Evolutionary conservation across 2,113 vertebrate species (phyloP).

Genomic region (Carassius auratus): DNA sequence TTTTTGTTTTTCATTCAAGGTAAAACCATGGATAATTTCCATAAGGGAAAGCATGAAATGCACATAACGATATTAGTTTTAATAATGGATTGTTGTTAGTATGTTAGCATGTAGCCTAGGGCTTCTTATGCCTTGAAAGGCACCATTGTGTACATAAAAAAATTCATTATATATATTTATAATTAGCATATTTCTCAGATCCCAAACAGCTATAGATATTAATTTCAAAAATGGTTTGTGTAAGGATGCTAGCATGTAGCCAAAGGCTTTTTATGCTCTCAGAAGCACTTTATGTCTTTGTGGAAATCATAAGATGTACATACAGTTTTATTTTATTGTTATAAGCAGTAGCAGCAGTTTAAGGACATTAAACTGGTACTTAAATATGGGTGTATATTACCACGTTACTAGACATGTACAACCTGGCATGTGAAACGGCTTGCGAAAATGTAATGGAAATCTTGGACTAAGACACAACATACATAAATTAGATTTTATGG

Average conservation of each 20-base stretch:
- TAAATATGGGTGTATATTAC: background rate
- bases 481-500: conserved; percentile 46
- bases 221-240: background rate
- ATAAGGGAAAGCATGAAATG: background rate
- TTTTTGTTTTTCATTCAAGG: no score
- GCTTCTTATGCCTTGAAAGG: background rate
- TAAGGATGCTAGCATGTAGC: background rate
- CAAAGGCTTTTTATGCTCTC: background rate
- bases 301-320: background rate
- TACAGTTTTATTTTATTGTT: background rate
- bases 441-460: background rate
- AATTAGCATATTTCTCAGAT: background rate
- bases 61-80: background rate
- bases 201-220: background rate
- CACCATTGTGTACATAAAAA: no score
- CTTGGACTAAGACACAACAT: conserved; percentile 29
- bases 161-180: background rate
- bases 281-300: background rate
- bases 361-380: conserved; percentile 9
- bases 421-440: conserved; percentile 32
- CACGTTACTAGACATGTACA: background rate
- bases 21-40: no score
- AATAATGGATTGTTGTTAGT: background rate
- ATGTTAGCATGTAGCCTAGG: background rate
- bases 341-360: conserved; percentile 11